A percentile compares a stretch with the other conserved stretches of the same genome.
These are phyloP conservation scores for Limnothrissa miodon DNA, from an alignment of 2,113 vertebrate genomes.

Conservation along the genomic window DNA sequence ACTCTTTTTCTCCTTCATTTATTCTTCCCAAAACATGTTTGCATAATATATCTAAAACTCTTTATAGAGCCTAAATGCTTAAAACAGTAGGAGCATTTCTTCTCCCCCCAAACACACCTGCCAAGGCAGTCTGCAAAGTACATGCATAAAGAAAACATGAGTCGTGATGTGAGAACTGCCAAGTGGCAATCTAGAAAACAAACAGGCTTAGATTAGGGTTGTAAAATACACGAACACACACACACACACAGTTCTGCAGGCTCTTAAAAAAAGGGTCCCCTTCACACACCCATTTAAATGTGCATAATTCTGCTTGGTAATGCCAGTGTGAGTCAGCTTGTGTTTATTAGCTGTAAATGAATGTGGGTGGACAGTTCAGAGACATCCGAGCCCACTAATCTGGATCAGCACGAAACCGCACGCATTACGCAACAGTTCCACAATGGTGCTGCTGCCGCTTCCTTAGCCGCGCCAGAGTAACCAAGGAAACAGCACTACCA, in stretches of 20 bases:
- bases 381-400: constrained; percentile 65
- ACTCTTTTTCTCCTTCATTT: not conserved
- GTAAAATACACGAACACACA: not conserved
- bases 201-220: not conserved
- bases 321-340: constrained; percentile 46
- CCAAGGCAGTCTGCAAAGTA: not conserved
- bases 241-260: not conserved
- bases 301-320: constrained; percentile 43
- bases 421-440: constrained; percentile 66
- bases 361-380: constrained; percentile 63
- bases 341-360: constrained; percentile 62
- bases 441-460: constrained; percentile 58
- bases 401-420: constrained; percentile 56
- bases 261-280: constrained; percentile 6
- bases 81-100: not conserved
- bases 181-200: not conserved
- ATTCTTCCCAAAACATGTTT: not conserved
- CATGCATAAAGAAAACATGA: not conserved
- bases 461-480: constrained; percentile 56
- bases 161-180: not conserved
- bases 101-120: not conserved
- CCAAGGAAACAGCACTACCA: constrained; percentile 65
- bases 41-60: not conserved
- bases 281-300: constrained; percentile 27
- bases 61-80: not conserved